Percentiles rank a stretch among this genome's conserved stretches.
phyloP scores from a whole-genome alignment of 2,797 vertebrate species.

The Urophycis tenuis region DNA sequence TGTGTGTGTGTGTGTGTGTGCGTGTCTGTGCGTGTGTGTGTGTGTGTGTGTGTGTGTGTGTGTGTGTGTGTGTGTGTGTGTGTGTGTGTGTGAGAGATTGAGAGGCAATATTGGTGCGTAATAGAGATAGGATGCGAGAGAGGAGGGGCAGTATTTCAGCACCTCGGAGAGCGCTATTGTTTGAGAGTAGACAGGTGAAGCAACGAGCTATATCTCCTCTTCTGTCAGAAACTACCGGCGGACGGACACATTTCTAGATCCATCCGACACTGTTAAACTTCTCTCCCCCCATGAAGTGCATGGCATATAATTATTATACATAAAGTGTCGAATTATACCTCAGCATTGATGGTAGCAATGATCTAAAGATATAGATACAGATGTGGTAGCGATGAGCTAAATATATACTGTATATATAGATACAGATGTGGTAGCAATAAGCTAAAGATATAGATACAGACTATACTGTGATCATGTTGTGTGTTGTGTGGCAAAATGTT shows the following conservation, averaged over 20 bases:
- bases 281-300: too few relatives aligned
- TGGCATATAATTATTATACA: too few relatives aligned
- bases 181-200: slow-evolving; percentile 26
- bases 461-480: neutral
- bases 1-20: neutral
- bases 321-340: too few relatives aligned
- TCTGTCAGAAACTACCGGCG: slow-evolving; percentile 25
- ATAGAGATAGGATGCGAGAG: slow-evolving; percentile 4
- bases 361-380: too few relatives aligned
- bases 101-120: neutral
- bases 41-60: neutral
- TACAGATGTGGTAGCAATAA: too few relatives aligned
- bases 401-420: too few relatives aligned
- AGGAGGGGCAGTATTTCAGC: slow-evolving; percentile 33
- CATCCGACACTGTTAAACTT: neutral
- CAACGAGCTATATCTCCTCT: slow-evolving; percentile 18
- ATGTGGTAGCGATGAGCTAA: too few relatives aligned
- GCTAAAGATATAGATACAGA: too few relatives aligned
- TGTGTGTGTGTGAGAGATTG: neutral
- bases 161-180: slow-evolving; percentile 50
- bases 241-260: neutral
- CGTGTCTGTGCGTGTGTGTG: neutral
- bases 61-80: neutral
- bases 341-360: too few relatives aligned
- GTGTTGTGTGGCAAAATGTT: neutral